Base-by-base conservation (phyloP, 1,140 invertebrate genomes). In the Lepidurus apus region DNA sequence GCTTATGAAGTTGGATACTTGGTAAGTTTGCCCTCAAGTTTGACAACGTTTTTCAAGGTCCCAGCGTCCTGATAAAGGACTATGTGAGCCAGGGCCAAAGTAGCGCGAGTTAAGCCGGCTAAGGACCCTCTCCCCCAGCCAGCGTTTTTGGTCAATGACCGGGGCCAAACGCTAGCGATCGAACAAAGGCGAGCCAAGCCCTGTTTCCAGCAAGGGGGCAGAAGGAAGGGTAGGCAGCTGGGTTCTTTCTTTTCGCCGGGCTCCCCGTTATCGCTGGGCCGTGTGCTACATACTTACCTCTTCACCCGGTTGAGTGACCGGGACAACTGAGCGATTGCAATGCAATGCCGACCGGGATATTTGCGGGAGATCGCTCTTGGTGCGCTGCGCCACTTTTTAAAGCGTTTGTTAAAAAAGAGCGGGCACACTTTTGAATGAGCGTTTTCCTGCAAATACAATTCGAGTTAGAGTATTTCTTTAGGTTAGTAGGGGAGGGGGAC, bases 1-100 rank as follows among this genome's bases (percentile, higher is more conserved):
- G 87, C 89, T 96, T 81, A 92, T 96, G 86, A 95, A 95, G 87
- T 88, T 96, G 85, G 95, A 96, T 87, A 93, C 94, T 85, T 96
- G 95, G 94, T 95, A 88, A 93, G 92, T 92, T 81, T 75, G 53
- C 81, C 80, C 79, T 74, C 80, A 76, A 77, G 53, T 76, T 53
- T 78, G 44, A 13, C 47, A 74, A 75, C 34, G 45, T 47, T 45
- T 80, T 79, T 76, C 74, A 26, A 21, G 42, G 42, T 43, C 74
- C 43, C 78, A 65, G 53, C 53, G 53, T 65, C 53, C 53, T 65
- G 53, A 65, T 65, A 65, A 65, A 65, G 21, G 53, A 65, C 53
- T 17, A 13, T n/a, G 6, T 21, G 53, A 11, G 53, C 53, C 53
- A 13, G 13, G 53, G 53, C 21, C 13, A 65, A 65, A 7, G 17